Evolutionary conservation across 64 coral and sea anemone species (phyloP).

Genomic region (Montipora foliosa): DNA sequence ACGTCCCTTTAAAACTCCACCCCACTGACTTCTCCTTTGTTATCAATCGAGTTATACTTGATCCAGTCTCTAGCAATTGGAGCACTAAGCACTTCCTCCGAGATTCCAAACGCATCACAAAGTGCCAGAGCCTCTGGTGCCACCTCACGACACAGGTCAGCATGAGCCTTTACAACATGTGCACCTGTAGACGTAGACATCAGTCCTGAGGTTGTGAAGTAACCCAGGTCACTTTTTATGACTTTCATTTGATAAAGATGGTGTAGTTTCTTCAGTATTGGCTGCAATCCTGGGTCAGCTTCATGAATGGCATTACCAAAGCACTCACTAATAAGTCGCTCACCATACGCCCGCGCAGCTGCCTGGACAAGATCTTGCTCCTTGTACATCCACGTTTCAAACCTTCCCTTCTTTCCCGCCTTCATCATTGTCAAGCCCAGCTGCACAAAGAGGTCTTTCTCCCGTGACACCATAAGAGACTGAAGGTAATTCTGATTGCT

Average conservation of each 20-base stretch:
- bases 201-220: constrained; percentile 85
- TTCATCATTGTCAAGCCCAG: constrained; percentile 89
- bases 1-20: neutral
- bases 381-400: constrained; percentile 90
- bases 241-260: constrained; percentile 83
- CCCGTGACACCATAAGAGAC: constrained; percentile 65
- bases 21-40: constrained; percentile 75
- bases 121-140: constrained; percentile 90
- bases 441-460: constrained; percentile 72
- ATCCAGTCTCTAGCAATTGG: constrained; percentile 93
- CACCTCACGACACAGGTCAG: constrained; percentile 80
- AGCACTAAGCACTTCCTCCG: constrained; percentile 77
- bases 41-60: constrained; percentile 83
- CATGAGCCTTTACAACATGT: constrained; percentile 73
- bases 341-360: constrained; percentile 81
- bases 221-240: constrained; percentile 79
- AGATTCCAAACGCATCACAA: constrained; percentile 88
- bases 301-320: constrained; percentile 76
- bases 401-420: constrained; percentile 84
- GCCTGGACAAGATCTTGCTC: constrained; percentile 89
- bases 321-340: constrained; percentile 78
- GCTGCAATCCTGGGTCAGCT: constrained; percentile 66
- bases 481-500: constrained; percentile 73
- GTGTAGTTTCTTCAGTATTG: constrained; percentile 73
- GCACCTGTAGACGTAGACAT: constrained; percentile 82